These are phyloP conservation scores for Trachelus stipa DNA, from an alignment of 2,888 invertebrate species.

Conservation along the genomic window DNA sequence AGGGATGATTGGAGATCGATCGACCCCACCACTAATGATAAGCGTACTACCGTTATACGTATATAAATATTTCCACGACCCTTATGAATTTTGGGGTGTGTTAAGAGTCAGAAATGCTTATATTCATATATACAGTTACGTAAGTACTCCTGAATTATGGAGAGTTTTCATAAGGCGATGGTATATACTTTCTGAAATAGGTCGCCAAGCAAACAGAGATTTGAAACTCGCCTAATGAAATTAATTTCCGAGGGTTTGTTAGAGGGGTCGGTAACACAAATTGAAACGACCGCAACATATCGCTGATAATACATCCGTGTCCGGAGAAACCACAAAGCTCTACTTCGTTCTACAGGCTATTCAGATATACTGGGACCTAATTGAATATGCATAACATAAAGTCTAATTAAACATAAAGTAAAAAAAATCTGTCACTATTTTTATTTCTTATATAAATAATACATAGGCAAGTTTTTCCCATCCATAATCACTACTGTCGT, in stretches of 20 bases:
- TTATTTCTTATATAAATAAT: not conserved
- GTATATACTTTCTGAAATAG: not conserved
- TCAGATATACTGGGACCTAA: not conserved
- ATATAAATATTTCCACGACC: not conserved
- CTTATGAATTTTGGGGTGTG: not conserved
- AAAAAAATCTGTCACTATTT: not conserved
- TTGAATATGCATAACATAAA: not conserved
- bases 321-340: not conserved
- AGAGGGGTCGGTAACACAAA: slow-evolving; percentile 11
- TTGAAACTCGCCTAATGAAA: slow-evolving; percentile 14
- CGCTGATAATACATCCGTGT: slow-evolving; percentile 22
- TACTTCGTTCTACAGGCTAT: not conserved
- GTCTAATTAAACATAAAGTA: not conserved
- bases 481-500: not conserved
- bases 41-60: not conserved
- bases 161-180: not conserved
- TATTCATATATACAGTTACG: not conserved
- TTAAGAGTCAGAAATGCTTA: not conserved
- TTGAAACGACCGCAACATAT: slow-evolving; percentile 25
- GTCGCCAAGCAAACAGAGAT: not conserved
- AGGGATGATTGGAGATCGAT: not conserved
- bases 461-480: not conserved
- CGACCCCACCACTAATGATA: not conserved
- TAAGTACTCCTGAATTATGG: not conserved
- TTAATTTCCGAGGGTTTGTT: slow-evolving; percentile 12